Conservation (phyloP, 2,888 invertebrate genomes). For the Branchipolynoe longqiensis region DNA sequence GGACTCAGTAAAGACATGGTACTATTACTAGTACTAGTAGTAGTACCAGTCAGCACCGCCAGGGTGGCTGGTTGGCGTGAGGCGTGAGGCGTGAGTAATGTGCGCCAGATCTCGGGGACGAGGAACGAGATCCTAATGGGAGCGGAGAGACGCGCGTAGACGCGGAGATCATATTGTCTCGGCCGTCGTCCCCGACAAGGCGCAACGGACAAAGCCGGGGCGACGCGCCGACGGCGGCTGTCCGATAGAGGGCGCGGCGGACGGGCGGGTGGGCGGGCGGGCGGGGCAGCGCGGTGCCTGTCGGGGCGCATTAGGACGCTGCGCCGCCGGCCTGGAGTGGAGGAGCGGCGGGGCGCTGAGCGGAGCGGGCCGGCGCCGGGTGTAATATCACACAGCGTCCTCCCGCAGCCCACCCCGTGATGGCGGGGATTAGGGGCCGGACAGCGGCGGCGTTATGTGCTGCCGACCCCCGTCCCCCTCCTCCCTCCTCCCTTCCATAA, state of each 20-base stretch:
- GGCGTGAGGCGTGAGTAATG: not conserved
- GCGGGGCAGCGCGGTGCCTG: not conserved
- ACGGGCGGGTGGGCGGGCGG: not conserved
- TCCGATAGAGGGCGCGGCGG: not conserved
- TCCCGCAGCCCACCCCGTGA: not conserved
- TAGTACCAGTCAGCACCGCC: not conserved
- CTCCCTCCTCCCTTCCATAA: not conserved
- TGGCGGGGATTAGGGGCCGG: conserved; percentile 16
- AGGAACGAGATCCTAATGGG: conserved; percentile 41
- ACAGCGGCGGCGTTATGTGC: conserved; percentile 12
- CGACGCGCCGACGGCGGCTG: conserved; percentile 4
- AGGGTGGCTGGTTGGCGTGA: not conserved
- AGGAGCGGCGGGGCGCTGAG: not conserved
- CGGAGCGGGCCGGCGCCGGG: not conserved
- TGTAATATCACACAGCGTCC: too few relatives aligned
- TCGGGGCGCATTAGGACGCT: conserved; percentile 1
- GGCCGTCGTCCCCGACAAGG: not conserved
- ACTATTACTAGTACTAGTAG: too few relatives aligned
- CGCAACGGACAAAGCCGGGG: conserved; percentile 20
- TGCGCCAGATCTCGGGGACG: conserved; percentile 3
- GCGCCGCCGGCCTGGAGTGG: not conserved
- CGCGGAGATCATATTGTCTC: conserved; percentile 37
- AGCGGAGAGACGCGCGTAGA: conserved; percentile 2
- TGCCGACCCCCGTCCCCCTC: not conserved
- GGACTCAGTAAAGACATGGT: too few relatives aligned